These are phyloP conservation scores for Thysanoteuthis rhombus DNA, from an alignment of 2,888 invertebrate genomes.

Conservation along the genomic window DNA sequence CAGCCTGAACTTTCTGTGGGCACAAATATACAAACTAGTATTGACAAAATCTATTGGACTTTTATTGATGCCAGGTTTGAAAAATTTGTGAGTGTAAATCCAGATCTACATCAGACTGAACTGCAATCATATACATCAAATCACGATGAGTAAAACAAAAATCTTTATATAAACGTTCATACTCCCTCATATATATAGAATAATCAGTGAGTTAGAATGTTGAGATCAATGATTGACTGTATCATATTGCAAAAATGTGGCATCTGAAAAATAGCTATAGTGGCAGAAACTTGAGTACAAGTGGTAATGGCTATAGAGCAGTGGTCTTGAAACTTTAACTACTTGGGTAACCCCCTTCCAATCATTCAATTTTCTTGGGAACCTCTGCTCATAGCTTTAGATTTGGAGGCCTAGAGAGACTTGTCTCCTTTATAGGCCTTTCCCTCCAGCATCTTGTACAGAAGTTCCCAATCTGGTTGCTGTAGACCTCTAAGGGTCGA, in stretches of 20 bases:
- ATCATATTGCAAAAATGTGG: neutral
- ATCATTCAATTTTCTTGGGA: no score
- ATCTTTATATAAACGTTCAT: neutral
- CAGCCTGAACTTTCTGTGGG: neutral
- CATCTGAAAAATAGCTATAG: neutral
- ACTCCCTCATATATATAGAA: neutral
- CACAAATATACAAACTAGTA: neutral
- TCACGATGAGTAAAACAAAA: neutral
- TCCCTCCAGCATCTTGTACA: no score
- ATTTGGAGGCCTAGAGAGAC: no score
- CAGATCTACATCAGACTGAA: neutral
- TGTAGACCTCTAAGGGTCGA: no score
- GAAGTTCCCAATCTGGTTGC: no score
- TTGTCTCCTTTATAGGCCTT: no score
- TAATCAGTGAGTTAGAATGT: neutral
- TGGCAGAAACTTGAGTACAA: neutral
- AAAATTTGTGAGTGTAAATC: neutral
- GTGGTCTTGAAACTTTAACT: no score
- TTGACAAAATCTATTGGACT: neutral
- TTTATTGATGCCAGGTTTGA: neutral
- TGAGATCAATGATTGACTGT: no score
- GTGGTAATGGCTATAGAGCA: neutral
- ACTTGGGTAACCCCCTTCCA: no score
- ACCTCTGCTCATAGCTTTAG: no score
- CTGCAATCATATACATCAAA: neutral